Evolutionary conservation across 2,113 vertebrate genomes (phyloP).

Genomic region (Sciurus niger): DNA sequence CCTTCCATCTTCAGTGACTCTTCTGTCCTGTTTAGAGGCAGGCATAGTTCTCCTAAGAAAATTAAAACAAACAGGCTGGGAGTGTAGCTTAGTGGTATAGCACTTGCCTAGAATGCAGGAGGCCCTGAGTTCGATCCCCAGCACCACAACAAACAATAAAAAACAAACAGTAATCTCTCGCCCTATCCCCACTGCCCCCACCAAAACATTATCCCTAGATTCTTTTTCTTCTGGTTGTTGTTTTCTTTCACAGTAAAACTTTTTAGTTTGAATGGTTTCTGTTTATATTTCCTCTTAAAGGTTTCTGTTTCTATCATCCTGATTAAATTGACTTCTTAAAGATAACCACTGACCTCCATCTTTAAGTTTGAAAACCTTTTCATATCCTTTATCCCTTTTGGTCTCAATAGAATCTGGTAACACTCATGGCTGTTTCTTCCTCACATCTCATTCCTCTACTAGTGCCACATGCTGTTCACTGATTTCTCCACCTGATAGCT

Average conservation of each 20-base stretch:
- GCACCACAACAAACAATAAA: background rate
- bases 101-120: no score
- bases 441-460: background rate
- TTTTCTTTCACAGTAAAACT: constrained; percentile 18
- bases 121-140: background rate
- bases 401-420: background rate
- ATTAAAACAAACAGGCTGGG: background rate
- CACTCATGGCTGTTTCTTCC: background rate
- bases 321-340: constrained; percentile 11
- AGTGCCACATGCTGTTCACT: background rate
- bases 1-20: background rate
- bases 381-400: background rate
- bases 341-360: background rate
- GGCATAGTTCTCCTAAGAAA: background rate
- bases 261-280: background rate
- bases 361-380: background rate
- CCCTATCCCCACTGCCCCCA: no score
- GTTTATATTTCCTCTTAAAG: background rate
- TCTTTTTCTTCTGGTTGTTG: constrained; percentile 18
- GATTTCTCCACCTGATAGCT: background rate
- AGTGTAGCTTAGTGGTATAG: background rate
- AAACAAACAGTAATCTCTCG: background rate
- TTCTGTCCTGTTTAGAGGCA: background rate
- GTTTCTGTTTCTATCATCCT: background rate
- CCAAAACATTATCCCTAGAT: background rate